Evolutionary conservation across 2,888 invertebrate genomes (phyloP).

Genomic region (Trichopoda pennipes): DNA sequence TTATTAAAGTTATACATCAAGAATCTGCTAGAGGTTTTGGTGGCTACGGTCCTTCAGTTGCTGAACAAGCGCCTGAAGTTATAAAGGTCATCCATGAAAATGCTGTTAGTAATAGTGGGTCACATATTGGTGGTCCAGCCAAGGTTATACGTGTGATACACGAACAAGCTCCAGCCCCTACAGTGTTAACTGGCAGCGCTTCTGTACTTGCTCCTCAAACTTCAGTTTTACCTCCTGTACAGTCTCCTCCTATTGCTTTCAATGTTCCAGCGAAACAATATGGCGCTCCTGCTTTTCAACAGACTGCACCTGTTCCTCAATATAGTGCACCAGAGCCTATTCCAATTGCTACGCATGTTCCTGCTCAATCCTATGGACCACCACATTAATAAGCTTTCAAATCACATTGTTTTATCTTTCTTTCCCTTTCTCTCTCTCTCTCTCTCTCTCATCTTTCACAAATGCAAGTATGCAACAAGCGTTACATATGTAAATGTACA

Average conservation of each 20-base stretch:
- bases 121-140: slow-evolving; percentile 57
- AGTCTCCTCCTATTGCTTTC: slow-evolving; percentile 31
- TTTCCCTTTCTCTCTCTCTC: too few species aligned
- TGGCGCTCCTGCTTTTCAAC: slow-evolving; percentile 7
- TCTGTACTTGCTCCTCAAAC: neutral
- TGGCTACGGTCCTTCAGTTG: slow-evolving; percentile 1
- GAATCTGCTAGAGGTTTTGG: slow-evolving; percentile 27
- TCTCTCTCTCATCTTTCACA: neutral
- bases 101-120: neutral
- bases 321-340: slow-evolving; percentile 64
- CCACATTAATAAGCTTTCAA: slow-evolving; percentile 63
- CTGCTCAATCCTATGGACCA: slow-evolving; percentile 74
- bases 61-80: slow-evolving; percentile 10
- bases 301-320: slow-evolving; percentile 15
- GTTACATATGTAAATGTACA: neutral
- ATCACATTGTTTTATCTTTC: neutral
- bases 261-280: slow-evolving; percentile 36
- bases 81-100: slow-evolving; percentile 72
- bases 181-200: too few species aligned
- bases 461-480: neutral
- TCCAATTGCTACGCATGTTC: slow-evolving; percentile 69
- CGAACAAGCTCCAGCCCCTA: slow-evolving; percentile 69
- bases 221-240: slow-evolving; percentile 55
- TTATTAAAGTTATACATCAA: slow-evolving; percentile 72
- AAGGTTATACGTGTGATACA: slow-evolving; percentile 76